These are phyloP conservation scores for Oryzias curvinotus DNA, from an alignment of 2,113 vertebrate genomes.

Conservation along the genomic window DNA sequence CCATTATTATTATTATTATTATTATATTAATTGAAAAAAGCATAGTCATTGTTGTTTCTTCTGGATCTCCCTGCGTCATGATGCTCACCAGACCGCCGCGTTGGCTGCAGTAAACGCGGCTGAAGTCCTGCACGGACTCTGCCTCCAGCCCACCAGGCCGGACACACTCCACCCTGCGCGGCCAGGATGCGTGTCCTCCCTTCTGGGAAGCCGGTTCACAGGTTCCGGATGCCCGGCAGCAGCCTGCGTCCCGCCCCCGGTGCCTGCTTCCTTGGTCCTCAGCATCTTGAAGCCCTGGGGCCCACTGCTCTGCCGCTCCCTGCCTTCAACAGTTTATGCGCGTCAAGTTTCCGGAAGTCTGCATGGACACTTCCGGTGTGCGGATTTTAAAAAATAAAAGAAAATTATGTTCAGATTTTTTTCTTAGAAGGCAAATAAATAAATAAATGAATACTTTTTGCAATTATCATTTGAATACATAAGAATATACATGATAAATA, in stretches of 20 bases:
- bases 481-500: no score
- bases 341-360: neutral
- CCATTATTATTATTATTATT: no score
- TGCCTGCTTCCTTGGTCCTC: slow-evolving; percentile 49
- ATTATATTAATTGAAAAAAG: no score
- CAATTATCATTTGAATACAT: no score
- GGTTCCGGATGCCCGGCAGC: slow-evolving; percentile 15
- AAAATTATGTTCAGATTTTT: no score
- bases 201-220: neutral
- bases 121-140: slow-evolving; percentile 78
- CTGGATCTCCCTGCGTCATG: slow-evolving; percentile 58
- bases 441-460: no score
- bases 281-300: slow-evolving; percentile 44
- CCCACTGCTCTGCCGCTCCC: slow-evolving; percentile 33
- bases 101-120: slow-evolving; percentile 82
- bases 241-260: slow-evolving; percentile 21
- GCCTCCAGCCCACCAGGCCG: slow-evolving; percentile 79
- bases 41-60: no score
- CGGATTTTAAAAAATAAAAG: slow-evolving; percentile 28
- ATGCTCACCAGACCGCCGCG: slow-evolving; percentile 63
- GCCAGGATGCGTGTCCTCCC: slow-evolving; percentile 9
- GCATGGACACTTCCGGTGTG: neutral
- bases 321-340: slow-evolving; percentile 5
- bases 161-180: slow-evolving; percentile 24
- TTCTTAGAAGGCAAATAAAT: no score